Conservation (phyloP, 2,888 invertebrate species). For the Diplazon laetatorius region DNA sequence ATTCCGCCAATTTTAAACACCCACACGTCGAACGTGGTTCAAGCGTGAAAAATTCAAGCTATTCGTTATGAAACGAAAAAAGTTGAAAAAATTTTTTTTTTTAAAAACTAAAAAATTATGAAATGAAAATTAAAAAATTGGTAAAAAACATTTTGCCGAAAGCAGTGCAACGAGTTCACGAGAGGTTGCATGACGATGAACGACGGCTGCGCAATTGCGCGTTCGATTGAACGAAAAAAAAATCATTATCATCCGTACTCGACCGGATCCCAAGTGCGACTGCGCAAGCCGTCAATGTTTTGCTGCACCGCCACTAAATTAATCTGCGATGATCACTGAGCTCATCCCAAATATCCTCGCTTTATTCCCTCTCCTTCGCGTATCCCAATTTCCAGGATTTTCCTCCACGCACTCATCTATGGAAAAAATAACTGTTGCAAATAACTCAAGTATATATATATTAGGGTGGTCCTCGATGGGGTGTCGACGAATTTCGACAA, state of each 20-base stretch:
- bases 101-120: not conserved
- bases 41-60: conserved; percentile 31
- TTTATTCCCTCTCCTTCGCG: not conserved
- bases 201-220: conserved; percentile 23
- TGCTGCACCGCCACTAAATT: conserved; percentile 27
- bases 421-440: no score
- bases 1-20: conserved; percentile 52
- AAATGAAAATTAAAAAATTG: conserved; percentile 39
- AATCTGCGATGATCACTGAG: conserved; percentile 2
- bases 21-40: not conserved
- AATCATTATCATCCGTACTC: not conserved
- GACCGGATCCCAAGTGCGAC: no score
- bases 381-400: no score
- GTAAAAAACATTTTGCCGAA: not conserved
- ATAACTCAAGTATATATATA: no score
- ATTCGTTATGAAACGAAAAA: no score
- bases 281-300: no score
- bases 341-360: conserved; percentile 17
- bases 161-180: conserved; percentile 13
- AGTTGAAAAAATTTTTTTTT: no score
- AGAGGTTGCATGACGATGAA: conserved; percentile 49
- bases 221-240: no score
- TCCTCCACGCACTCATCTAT: no score
- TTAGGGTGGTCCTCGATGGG: no score
- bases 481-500: no score